A percentile compares a stretch with the other conserved stretches of the same genome.
phyloP scores from a whole-genome alignment of 2,113 vertebrate species.

The Vimba vimba region DNA sequence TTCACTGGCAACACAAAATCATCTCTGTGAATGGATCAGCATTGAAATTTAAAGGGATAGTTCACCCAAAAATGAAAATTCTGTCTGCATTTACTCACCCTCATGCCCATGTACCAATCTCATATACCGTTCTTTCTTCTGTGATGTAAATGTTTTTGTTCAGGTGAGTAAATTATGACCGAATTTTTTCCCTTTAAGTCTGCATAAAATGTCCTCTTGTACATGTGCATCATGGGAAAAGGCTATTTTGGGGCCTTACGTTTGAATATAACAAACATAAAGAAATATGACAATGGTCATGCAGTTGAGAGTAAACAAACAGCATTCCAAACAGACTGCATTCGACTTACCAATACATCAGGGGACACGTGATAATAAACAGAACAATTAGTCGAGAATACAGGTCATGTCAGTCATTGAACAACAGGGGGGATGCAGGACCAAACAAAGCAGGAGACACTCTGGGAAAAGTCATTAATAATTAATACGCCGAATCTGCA shows the following conservation, averaged over 20 bases:
- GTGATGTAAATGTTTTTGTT: background rate
- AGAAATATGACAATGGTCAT: constrained; percentile 25
- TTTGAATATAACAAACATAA: constrained; percentile 26
- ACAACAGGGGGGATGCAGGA: constrained; percentile 20
- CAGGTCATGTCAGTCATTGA: constrained; percentile 1
- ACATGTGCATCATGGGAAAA: background rate
- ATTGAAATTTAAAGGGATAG: background rate
- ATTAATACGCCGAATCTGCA: constrained; percentile 1
- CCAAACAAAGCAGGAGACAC: constrained; percentile 30
- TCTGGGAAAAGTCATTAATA: constrained; percentile 31
- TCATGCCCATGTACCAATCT: background rate
- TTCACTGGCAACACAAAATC: background rate
- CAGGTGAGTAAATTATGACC: background rate
- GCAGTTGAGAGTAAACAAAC: constrained; percentile 24
- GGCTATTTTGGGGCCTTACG: background rate
- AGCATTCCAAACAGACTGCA: constrained; percentile 45
- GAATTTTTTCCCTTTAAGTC: background rate
- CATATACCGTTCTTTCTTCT: background rate
- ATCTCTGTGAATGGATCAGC: background rate
- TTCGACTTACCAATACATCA: constrained; percentile 57
- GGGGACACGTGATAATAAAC: constrained; percentile 39
- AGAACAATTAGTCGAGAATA: constrained; percentile 43
- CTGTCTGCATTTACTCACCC: background rate
- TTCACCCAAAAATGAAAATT: background rate
- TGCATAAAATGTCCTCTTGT: background rate